Conservation (phyloP, 2,888 invertebrate genomes). For the Lycophotia porphyrea region DNA sequence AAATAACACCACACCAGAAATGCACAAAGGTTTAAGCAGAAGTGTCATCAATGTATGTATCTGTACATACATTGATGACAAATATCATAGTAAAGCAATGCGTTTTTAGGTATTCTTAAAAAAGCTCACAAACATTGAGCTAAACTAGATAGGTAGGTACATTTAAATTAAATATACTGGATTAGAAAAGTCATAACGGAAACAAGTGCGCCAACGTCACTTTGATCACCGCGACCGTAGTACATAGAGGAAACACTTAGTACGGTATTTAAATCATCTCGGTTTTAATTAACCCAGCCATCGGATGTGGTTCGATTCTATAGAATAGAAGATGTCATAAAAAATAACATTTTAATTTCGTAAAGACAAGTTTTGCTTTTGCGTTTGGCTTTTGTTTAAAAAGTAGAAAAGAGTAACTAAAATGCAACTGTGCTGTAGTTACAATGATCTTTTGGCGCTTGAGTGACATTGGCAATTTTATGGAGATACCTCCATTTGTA, state of each 20-base stretch:
- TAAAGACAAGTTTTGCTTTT: neutral
- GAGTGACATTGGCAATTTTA: neutral
- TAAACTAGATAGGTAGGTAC: neutral
- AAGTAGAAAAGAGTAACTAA: neutral
- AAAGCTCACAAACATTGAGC: neutral
- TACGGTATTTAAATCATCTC: conserved; percentile 51
- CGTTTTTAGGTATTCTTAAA: neutral
- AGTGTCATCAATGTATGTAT: neutral
- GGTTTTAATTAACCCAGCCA: conserved; percentile 43
- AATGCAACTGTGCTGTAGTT: neutral
- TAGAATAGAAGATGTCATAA: conserved; percentile 27
- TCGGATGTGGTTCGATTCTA: conserved; percentile 41
- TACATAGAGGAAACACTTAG: conserved; percentile 44
- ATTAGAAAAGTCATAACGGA: conserved; percentile 39
- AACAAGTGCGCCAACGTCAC: conserved; percentile 27
- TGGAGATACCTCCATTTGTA: neutral
- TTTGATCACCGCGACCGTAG: conserved; percentile 35
- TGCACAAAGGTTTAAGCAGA: neutral
- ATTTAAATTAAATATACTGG: conserved; percentile 6
- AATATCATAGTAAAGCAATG: neutral
- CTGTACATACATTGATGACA: no score
- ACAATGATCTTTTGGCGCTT: neutral
- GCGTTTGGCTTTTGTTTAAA: neutral
- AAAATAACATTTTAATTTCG: no score
- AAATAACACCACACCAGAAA: neutral